These are phyloP conservation scores for Nibea albiflora DNA, from an alignment of 2,113 vertebrate genomes.

Conservation along the genomic window DNA sequence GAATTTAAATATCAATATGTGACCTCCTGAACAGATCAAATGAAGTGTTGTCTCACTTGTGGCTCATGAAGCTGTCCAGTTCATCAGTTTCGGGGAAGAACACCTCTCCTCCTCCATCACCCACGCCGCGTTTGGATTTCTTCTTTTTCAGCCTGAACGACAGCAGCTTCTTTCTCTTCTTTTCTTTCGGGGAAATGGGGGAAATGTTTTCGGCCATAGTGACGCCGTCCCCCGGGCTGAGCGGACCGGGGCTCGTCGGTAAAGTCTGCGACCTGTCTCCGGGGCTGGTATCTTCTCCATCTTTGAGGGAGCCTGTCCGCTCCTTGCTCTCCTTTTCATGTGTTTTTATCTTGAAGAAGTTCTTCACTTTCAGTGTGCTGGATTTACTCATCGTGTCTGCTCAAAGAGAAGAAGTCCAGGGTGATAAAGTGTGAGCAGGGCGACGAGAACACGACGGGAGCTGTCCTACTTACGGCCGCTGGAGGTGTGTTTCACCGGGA, in stretches of 20 bases:
- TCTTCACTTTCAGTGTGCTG: slow-evolving; percentile 57
- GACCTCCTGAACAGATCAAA: not conserved
- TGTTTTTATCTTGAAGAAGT: slow-evolving; percentile 66
- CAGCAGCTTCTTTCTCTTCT: slow-evolving; percentile 56
- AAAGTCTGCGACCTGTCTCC: not conserved
- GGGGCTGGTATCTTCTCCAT: slow-evolving; percentile 38
- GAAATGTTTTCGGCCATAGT: not conserved
- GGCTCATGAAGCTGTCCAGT: slow-evolving; percentile 58
- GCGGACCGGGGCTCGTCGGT: slow-evolving; percentile 6
- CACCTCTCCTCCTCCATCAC: slow-evolving; percentile 37
- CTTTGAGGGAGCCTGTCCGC: slow-evolving; percentile 11
- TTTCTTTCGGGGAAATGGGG: slow-evolving; percentile 50
- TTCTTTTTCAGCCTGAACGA: slow-evolving; percentile 60
- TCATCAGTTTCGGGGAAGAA: slow-evolving; percentile 61
- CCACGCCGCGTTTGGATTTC: slow-evolving; percentile 59
- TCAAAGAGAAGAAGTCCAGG: not conserved
- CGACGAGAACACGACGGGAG: not conserved
- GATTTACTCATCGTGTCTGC: slow-evolving; percentile 73
- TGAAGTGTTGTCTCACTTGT: slow-evolving; percentile 40
- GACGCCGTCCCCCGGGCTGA: slow-evolving; percentile 25
- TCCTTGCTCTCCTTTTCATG: slow-evolving; percentile 60
- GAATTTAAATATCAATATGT: not conserved
- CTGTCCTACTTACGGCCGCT: not conserved
- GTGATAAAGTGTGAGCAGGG: not conserved
- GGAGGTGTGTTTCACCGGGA: slow-evolving; percentile 24